These are phyloP conservation scores for Cosmia pyralina DNA, from an alignment of 2,888 invertebrate species.

Conservation along the genomic window DNA sequence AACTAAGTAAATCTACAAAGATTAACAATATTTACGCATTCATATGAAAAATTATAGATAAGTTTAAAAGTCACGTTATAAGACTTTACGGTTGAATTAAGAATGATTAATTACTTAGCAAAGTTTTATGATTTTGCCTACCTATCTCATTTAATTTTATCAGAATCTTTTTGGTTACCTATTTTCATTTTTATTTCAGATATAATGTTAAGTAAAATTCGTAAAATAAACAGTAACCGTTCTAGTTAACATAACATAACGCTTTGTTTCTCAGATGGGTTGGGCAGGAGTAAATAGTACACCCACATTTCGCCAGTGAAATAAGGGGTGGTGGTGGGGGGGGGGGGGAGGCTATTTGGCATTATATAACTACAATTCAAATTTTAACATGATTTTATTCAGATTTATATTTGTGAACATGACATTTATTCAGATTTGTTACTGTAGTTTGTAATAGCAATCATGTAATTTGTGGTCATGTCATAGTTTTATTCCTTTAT, in stretches of 20 bases:
- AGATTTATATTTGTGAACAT: no score
- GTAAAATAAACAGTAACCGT: background rate
- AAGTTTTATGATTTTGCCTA: conserved; percentile 13
- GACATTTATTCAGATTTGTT: no score
- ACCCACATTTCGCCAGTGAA: background rate
- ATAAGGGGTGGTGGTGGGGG: no score
- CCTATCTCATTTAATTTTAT: background rate
- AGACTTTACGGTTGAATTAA: conserved; percentile 8
- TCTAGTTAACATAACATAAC: background rate
- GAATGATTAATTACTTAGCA: conserved; percentile 24
- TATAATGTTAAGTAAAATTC: background rate
- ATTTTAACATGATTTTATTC: no score
- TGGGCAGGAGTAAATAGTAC: background rate
- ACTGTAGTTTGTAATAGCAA: no score
- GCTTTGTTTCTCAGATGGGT: background rate
- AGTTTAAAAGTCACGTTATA: conserved; percentile 20
- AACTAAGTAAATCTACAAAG: conserved; percentile 40
- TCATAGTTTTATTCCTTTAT: no score
- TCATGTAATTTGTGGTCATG: no score
- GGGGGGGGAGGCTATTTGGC: no score
- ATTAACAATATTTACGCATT: conserved; percentile 27
- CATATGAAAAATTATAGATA: conserved; percentile 12
- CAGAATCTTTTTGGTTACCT: no score
- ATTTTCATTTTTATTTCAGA: conserved; percentile 4
- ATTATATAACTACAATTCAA: no score